Base-by-base conservation (phyloP, 2,888 invertebrate genomes). In the Glyphotaelius pellucidus region DNA sequence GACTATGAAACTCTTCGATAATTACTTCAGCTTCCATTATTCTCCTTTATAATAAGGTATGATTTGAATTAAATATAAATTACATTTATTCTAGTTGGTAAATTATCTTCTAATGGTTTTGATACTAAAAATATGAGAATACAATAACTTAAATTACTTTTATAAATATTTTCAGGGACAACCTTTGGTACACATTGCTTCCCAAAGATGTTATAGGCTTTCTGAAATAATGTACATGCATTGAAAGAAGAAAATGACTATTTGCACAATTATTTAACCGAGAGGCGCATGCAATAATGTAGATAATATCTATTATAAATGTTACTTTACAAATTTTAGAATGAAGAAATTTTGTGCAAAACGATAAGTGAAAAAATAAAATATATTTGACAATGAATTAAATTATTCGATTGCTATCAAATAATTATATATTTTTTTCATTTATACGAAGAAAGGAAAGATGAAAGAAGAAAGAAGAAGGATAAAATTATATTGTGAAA, bases 161-260 rank as follows among this genome's bases (percentile, higher is more conserved):
- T 52, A 88, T 88, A 88, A 88, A 88, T 88, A 88, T 88, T 31
- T 88, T 88, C 88, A 67, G 88, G 88, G 67, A 88, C 52, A 88
- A 88, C 14, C 67, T 88, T 88, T 88, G 88, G 88, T 88, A 31
- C 47, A 88, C 31, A 88, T 88, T 88, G 67, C 88, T 87, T 67
- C 88, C 88, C 88, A 88, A 52, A 67, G 52, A 52, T 38, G 31
- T n/a, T 4, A 42, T 31, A 85, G 32, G 67, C 67, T 67, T 25
- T 67, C 67, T 67, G 67, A 67, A 67, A 67, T 25, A 67, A 67
- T 67, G 67, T 67, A 67, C 67, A 67, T 67, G 67, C 67, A 67
- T 67, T 67, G 67, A 67, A 67, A n/a, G 67, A 67, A 67, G 67
- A 9, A 67, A 67, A 25, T 67, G 67, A 67, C 67, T 67, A 67